These are phyloP conservation scores for Pseudoatta argentina DNA, from an alignment of 1,140 invertebrate genomes.

Conservation along the genomic window DNA sequence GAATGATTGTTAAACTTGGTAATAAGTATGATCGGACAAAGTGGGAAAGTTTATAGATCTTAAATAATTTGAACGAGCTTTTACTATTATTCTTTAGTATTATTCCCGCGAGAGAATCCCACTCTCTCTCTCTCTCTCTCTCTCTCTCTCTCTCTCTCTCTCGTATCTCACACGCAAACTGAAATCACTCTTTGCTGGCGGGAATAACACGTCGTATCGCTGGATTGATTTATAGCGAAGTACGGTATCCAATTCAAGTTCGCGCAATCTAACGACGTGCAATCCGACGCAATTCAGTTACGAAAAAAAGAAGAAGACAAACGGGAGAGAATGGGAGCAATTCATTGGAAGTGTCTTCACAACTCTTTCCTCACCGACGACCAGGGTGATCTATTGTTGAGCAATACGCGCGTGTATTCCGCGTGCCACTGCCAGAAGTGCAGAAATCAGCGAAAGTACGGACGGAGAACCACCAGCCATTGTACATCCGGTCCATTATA, in stretches of 20 bases:
- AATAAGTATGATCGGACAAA: background rate
- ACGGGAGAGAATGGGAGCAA: background rate
- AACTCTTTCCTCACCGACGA: constrained; percentile 28
- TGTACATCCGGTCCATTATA: constrained; percentile 49
- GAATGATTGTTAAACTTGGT: too few relatives aligned
- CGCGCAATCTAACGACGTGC: background rate
- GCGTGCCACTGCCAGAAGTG: constrained; percentile 29
- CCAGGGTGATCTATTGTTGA: constrained; percentile 15
- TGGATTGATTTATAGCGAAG: constrained; percentile 10
- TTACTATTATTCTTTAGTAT: background rate
- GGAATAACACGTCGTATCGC: background rate
- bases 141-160: background rate
- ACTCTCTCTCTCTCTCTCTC: background rate
- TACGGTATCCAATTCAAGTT: constrained; percentile 4
- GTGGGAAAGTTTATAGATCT: background rate
- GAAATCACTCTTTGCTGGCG: background rate
- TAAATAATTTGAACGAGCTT: background rate
- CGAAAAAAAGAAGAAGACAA: constrained; percentile 11
- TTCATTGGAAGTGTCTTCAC: constrained; percentile 1
- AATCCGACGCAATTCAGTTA: constrained; percentile 22
- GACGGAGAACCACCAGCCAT: constrained; percentile 20
- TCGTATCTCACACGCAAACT: background rate
- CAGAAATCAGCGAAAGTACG: constrained; percentile 67
- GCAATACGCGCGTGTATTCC: constrained; percentile 33
- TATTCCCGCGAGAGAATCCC: background rate